Evolutionary conservation across 2,113 vertebrate genomes (phyloP).

Genomic region (Butorides virescens): DNA sequence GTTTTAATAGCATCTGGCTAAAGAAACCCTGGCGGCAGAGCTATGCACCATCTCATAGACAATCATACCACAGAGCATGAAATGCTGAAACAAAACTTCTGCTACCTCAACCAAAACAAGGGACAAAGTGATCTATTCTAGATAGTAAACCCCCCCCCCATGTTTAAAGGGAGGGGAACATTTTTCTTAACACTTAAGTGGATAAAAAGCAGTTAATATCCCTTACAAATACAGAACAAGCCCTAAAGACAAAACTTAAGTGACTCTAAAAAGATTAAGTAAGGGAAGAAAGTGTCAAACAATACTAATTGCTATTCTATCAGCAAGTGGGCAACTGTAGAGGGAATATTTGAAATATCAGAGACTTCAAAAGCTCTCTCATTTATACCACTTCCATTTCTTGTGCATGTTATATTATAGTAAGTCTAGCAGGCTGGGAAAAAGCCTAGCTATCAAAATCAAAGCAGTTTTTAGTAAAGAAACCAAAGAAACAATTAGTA

Average conservation of each 20-base stretch:
- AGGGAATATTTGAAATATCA: background rate
- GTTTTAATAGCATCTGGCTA: background rate
- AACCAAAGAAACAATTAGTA: background rate
- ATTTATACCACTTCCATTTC: background rate
- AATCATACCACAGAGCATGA: background rate
- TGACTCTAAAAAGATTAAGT: background rate
- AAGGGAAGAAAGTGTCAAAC: background rate
- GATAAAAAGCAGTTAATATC: background rate
- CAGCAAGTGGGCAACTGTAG: background rate
- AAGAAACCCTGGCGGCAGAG: background rate
- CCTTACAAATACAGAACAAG: background rate
- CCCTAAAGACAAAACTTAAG: background rate
- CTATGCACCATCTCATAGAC: background rate
- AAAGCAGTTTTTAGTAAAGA: background rate
- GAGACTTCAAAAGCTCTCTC: background rate
- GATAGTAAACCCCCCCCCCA: rapidly evolving
- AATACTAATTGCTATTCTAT: background rate
- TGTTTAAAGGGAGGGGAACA: background rate
- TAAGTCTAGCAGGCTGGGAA: background rate
- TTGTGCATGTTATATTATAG: background rate
- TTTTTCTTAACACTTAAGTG: background rate
- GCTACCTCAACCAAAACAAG: background rate
- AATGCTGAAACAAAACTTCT: background rate
- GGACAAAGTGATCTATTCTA: background rate
- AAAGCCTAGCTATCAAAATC: background rate